These are phyloP conservation scores for Heloderma charlesbogerti DNA, from an alignment of 2,113 vertebrate genomes.

Conservation along the genomic window DNA sequence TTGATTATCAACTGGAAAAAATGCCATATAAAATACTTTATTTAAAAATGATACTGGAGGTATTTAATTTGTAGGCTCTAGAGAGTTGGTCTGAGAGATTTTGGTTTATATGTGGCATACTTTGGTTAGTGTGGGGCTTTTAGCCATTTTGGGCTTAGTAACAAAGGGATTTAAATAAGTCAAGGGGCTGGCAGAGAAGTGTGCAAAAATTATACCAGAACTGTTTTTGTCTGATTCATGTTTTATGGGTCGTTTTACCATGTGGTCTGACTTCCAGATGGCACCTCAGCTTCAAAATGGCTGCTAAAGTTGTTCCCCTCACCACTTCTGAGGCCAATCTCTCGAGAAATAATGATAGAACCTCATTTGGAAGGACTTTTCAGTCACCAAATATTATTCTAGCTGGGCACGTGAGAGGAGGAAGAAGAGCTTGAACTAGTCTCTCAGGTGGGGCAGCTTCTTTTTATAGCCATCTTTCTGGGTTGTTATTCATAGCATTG, in stretches of 20 bases:
- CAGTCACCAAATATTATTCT: background rate
- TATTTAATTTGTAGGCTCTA: conserved; percentile 77
- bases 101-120: conserved; percentile 73
- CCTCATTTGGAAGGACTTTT: background rate
- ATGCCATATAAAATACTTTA: conserved; percentile 79
- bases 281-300: background rate
- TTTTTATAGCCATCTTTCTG: background rate
- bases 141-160: conserved; percentile 72
- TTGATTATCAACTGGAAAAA: conserved; percentile 82
- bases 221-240: background rate
- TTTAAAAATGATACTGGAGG: conserved; percentile 80
- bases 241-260: background rate
- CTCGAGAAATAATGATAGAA: background rate
- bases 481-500: background rate
- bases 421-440: no score
- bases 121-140: conserved; percentile 71
- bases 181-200: background rate
- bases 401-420: background rate
- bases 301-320: no score
- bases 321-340: background rate
- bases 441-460: background rate
- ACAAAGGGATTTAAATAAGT: conserved; percentile 70
- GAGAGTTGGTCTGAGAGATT: conserved; percentile 73
- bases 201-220: background rate
- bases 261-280: background rate